These are phyloP conservation scores for Otus scops DNA, from an alignment of 2,797 vertebrate genomes.

Conservation along the genomic window DNA sequence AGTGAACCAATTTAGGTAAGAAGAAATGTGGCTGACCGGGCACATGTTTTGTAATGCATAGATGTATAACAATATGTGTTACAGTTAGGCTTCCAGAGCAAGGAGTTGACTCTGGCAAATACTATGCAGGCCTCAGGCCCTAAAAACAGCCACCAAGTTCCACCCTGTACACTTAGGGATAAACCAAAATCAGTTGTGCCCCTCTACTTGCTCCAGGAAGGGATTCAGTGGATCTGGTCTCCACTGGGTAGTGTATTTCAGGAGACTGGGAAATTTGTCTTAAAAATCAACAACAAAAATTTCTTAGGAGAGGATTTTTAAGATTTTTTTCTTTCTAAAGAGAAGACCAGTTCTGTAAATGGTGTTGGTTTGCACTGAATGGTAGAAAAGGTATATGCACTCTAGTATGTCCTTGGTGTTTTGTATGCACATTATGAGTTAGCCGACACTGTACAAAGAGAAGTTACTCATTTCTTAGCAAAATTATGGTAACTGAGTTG, in stretches of 20 bases:
- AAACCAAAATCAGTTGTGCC: constrained; percentile 90
- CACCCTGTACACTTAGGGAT: constrained; percentile 73
- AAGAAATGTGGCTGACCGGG: constrained; percentile 44
- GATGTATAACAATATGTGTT: constrained; percentile 15
- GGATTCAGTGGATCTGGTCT: constrained; percentile 87
- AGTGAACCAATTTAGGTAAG: not conserved
- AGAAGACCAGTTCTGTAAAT: not conserved
- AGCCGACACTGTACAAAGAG: not conserved
- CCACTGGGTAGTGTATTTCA: constrained; percentile 70
- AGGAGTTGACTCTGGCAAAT: constrained; percentile 70
- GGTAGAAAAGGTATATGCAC: constrained; percentile 31
- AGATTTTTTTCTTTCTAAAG: not conserved
- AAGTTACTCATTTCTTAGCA: not conserved
- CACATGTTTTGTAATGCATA: constrained; percentile 5
- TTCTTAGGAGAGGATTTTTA: not conserved
- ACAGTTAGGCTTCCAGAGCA: constrained; percentile 74
- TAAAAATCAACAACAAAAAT: not conserved
- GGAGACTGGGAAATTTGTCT: constrained; percentile 69
- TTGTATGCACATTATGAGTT: not conserved
- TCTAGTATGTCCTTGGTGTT: not conserved
- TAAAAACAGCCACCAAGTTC: constrained; percentile 79
- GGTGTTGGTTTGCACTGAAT: not conserved
- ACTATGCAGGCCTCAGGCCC: constrained; percentile 78
- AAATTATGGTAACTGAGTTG: not conserved
- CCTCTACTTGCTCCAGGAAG: constrained; percentile 75